Percentiles rank a stretch among this genome's conserved stretches.
phyloP scores from a whole-genome alignment of 1,140 invertebrate species.

The Drosophila ercepeae region DNA sequence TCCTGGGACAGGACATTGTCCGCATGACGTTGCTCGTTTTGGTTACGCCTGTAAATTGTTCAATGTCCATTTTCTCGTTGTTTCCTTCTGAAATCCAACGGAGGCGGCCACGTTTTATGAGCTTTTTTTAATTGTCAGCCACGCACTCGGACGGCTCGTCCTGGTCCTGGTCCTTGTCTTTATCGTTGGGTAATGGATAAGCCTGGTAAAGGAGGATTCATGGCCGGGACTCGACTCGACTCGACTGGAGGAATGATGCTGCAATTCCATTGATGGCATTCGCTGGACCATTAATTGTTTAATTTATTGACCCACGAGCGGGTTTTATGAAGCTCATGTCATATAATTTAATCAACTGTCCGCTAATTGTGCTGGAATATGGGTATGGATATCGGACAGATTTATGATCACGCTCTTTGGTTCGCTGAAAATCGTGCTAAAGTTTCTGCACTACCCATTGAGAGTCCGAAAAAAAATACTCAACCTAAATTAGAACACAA shows the following conservation, averaged over 20 bases:
- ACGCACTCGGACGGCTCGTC: slow-evolving; percentile 21
- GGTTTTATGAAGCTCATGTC: slow-evolving; percentile 52
- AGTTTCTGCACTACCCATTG: too few species aligned
- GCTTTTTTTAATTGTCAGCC: slow-evolving; percentile 43
- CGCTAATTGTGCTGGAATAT: not conserved
- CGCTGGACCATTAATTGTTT: slow-evolving; percentile 63
- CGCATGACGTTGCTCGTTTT: slow-evolving; percentile 66
- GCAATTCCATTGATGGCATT: slow-evolving; percentile 61
- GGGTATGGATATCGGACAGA: not conserved
- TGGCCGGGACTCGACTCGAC: slow-evolving; percentile 7
- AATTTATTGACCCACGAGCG: slow-evolving; percentile 61
- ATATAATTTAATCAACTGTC: slow-evolving; percentile 21
- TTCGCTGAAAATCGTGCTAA: not conserved
- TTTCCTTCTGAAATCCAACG: slow-evolving; percentile 4
- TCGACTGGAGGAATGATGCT: slow-evolving; percentile 42
- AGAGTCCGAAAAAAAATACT: slow-evolving; percentile 12
- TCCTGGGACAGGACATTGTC: slow-evolving; percentile 33
- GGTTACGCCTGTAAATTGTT: slow-evolving; percentile 72
- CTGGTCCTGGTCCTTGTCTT: slow-evolving; percentile 7
- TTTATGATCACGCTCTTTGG: slow-evolving; percentile 1
- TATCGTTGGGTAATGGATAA: slow-evolving; percentile 35
- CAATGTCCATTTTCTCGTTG: slow-evolving; percentile 46
- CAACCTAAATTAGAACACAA: slow-evolving; percentile 57
- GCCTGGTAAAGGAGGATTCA: slow-evolving; percentile 26
- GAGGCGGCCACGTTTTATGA: slow-evolving; percentile 38